Conservation (phyloP, 2,797 vertebrate genomes). For the Lutjanus argentimaculatus region DNA sequence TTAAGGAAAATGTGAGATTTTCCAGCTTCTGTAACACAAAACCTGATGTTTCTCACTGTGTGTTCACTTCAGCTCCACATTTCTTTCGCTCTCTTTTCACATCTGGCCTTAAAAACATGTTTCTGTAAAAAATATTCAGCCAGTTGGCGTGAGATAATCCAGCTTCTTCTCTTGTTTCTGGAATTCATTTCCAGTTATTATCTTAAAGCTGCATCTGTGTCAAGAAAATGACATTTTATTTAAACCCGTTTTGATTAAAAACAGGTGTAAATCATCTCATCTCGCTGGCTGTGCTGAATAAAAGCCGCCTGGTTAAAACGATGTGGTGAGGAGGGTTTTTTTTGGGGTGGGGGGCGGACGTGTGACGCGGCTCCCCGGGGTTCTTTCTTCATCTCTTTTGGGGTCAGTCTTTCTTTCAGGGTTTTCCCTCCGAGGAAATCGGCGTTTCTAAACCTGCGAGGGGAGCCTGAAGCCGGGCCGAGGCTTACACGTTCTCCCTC, state of each 20-base stretch:
- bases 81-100: slow-evolving; percentile 7
- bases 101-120: slow-evolving; percentile 1
- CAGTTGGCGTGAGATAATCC: slow-evolving; percentile 24
- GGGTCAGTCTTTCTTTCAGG: slow-evolving; percentile 44
- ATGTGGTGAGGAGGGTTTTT: neutral
- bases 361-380: slow-evolving; percentile 29
- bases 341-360: neutral
- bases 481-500: slow-evolving; percentile 48
- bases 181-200: neutral
- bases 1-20: neutral
- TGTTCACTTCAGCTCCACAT: neutral
- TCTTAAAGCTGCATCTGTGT: slow-evolving; percentile 8
- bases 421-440: slow-evolving; percentile 27
- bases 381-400: slow-evolving; percentile 22
- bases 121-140: neutral
- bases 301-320: slow-evolving; percentile 36
- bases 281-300: neutral
- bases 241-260: neutral
- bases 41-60: neutral
- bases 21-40: neutral
- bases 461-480: neutral
- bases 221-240: neutral
- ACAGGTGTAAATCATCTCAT: neutral
- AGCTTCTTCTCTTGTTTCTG: slow-evolving; percentile 5
- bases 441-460: slow-evolving; percentile 45